Evolutionary conservation across 2,797 vertebrate genomes (phyloP).

Genomic region (Myotis vivesi): DNA sequence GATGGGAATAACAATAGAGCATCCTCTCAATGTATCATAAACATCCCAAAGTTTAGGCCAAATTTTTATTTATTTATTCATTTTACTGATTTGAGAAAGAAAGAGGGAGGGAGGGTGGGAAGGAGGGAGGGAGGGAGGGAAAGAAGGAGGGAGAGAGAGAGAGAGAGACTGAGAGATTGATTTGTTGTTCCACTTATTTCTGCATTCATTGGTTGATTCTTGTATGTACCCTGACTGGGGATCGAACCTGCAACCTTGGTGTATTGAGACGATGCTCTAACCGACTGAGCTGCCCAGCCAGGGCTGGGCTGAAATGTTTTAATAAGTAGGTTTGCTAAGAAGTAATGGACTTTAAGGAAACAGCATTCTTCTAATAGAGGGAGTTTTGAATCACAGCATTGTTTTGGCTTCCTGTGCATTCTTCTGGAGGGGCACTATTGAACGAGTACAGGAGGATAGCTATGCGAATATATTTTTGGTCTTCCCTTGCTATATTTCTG

Average conservation of each 20-base stretch:
- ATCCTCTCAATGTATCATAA: fast-evolving
- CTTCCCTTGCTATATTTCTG: background rate
- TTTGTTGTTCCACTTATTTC: background rate
- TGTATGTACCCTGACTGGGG: background rate
- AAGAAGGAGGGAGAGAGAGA: too few relatives aligned
- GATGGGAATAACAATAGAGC: background rate
- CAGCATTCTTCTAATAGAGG: background rate
- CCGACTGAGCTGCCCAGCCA: background rate
- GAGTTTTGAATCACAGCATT: background rate
- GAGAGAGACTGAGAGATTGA: background rate
- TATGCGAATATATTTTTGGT: background rate
- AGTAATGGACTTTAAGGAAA: background rate
- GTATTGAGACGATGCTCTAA: background rate
- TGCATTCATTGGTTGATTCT: background rate
- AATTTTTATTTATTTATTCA: background rate
- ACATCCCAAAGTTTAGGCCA: background rate
- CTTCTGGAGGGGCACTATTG: background rate
- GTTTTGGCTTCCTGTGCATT: background rate
- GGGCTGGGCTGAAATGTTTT: background rate
- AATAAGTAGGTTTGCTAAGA: background rate
- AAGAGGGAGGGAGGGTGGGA: background rate
- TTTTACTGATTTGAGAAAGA: background rate
- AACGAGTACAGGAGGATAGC: constrained; percentile 7
- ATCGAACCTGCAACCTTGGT: background rate
- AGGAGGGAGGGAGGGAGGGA: background rate